Evolutionary conservation across 2,888 invertebrate species (phyloP).

Genomic region (Aphodius granarius): DNA sequence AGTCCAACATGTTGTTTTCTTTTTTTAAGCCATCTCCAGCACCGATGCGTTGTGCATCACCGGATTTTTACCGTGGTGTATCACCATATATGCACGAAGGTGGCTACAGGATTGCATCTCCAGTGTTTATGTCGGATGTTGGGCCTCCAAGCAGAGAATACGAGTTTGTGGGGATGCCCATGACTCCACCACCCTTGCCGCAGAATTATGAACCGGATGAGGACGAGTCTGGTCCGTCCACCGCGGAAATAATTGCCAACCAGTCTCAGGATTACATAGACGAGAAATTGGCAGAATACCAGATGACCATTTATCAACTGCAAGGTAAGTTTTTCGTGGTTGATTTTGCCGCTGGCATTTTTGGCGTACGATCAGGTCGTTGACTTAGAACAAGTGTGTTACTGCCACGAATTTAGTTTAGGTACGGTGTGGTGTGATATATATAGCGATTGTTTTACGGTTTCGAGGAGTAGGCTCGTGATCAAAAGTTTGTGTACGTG

Average conservation of each 20-base stretch:
- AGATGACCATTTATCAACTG: slow-evolving; percentile 85
- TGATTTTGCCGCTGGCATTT: not conserved
- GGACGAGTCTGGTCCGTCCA: slow-evolving; percentile 79
- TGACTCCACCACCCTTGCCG: slow-evolving; percentile 64
- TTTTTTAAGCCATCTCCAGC: slow-evolving; percentile 57
- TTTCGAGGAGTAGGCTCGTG: not conserved
- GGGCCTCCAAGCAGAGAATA: slow-evolving; percentile 61
- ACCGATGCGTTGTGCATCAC: slow-evolving; percentile 56
- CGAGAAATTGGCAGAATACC: slow-evolving; percentile 91
- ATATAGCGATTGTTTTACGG: not conserved
- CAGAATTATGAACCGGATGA: slow-evolving; percentile 59
- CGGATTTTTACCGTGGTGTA: slow-evolving; percentile 46
- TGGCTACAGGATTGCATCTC: slow-evolving; percentile 46
- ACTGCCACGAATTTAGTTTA: not conserved
- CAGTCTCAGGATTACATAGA: slow-evolving; percentile 95
- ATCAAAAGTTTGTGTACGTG: not conserved
- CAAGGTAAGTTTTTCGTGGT: slow-evolving; percentile 67
- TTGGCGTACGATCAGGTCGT: slow-evolving; percentile 1
- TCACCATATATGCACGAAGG: slow-evolving; percentile 37
- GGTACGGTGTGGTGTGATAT: not conserved
- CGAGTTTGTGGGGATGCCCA: slow-evolving; percentile 74
- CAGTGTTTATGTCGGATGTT: slow-evolving; percentile 41
- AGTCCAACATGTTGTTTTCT: slow-evolving; percentile 7
- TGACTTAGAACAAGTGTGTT: slow-evolving; percentile 18
- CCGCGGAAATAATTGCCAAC: slow-evolving; percentile 89